Evolutionary conservation across 1,140 invertebrate genomes (phyloP), one percentile per base, ranked within the genome.

Genomic region (Papilio machaon): DNA sequence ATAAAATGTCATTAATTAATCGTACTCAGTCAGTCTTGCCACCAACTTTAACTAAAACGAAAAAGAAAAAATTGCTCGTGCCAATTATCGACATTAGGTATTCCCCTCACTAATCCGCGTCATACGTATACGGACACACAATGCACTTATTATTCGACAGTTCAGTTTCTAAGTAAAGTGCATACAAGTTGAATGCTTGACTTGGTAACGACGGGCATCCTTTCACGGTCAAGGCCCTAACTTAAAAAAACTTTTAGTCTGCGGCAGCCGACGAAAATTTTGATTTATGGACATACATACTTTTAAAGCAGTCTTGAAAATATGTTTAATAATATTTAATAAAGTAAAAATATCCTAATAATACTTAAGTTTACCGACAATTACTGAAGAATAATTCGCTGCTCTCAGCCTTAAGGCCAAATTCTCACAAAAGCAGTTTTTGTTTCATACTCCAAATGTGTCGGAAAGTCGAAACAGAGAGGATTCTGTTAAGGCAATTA

Each of bases 121-220:
- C 89, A 87, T 90, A 89, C 92, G 85, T 91, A 92, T 93, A 91
- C 87, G 92, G 92, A 88, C 87, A 88, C 91, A 93, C 93, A 94
- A 93, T 94, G 93, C 92, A 93, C 91, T 94, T 94, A 90, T 94
- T 94, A 93, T 94, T 94, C 91, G 91, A 88, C 92, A 92, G 93
- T 93, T 90, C 90, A 85, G 86, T 90, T 94, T 94, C 93, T 94
- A 91, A 93, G 93, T 93, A 94, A 94, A 94, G 85, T 93, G 91
- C 91, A 92, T 92, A 90, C 87, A 86, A 86, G 86, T 87, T 90
- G 89, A 88, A 91, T 91, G 89, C 89, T 70, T 70, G 84, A 86
- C 86, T 87, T 89, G 85, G 85, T 88, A 88, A 92, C 90, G 91
- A 91, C 88, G 89, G 86, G 85, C 88, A 86, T 38, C 75, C 47